These are phyloP conservation scores for Enteromius mattozi DNA, from an alignment of 2,797 vertebrate genomes.

Conservation along the genomic window DNA sequence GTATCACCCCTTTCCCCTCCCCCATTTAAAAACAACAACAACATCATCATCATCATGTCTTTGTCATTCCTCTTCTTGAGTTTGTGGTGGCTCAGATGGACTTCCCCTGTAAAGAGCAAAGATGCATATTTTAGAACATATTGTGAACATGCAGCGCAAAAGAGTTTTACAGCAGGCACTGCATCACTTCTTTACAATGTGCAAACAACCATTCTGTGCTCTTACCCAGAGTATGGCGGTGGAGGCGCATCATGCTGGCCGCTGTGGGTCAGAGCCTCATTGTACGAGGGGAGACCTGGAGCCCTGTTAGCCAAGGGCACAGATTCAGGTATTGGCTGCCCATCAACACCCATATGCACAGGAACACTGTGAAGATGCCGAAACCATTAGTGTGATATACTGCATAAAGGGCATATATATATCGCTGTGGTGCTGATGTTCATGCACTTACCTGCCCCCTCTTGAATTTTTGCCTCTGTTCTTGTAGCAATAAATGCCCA, in stretches of 20 bases:
- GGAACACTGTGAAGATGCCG: constrained; percentile 65
- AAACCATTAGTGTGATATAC: background rate
- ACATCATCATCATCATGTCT: background rate
- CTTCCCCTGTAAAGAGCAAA: constrained; percentile 65
- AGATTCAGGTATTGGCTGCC: constrained; percentile 61
- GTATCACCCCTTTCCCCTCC: background rate
- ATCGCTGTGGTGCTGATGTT: constrained; percentile 39
- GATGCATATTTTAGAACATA: background rate
- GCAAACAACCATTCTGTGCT: background rate
- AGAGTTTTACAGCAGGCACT: background rate
- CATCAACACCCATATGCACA: constrained; percentile 71
- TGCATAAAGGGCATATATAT: constrained; percentile 30
- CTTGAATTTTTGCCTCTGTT: constrained; percentile 64
- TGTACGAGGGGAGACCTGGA: constrained; percentile 77
- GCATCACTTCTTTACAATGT: background rate
- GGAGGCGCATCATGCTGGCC: constrained; percentile 78
- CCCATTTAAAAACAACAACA: background rate
- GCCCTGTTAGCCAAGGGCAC: constrained; percentile 67
- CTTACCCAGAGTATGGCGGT: constrained; percentile 80
- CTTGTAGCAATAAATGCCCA: constrained; percentile 78
- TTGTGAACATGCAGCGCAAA: background rate
- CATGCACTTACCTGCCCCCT: constrained; percentile 59
- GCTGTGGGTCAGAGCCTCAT: constrained; percentile 71
- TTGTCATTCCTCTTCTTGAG: constrained; percentile 61
- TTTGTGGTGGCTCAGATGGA: constrained; percentile 62